phyloP scores from a whole-genome alignment of 2,888 invertebrate species.

The Xestia ashworthii region DNA sequence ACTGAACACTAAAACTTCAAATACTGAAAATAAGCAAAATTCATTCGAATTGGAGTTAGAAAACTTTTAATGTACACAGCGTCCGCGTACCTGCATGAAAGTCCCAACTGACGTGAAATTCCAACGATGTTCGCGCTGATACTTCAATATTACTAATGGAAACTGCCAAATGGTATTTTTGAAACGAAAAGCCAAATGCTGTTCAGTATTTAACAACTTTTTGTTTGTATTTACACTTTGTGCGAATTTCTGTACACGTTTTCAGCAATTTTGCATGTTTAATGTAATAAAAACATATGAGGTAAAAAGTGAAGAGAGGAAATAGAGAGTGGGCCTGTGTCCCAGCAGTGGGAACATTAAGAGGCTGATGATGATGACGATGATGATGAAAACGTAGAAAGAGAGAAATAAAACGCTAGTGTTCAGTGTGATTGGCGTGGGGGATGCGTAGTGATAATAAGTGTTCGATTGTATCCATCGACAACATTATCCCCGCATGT shows the following conservation, averaged over 20 bases:
- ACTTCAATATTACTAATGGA: neutral
- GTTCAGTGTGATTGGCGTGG: neutral
- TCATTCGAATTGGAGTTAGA: neutral
- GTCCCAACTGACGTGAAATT: neutral
- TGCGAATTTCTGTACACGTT: neutral
- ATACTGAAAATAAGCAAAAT: neutral
- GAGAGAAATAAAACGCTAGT: neutral
- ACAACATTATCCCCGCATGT: neutral
- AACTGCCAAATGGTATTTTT: neutral
- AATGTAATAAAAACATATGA: neutral
- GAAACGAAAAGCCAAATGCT: neutral
- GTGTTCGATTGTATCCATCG: neutral
- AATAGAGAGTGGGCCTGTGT: too few relatives aligned
- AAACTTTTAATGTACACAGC: conserved; percentile 9
- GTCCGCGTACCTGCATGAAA: neutral
- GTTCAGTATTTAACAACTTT: neutral
- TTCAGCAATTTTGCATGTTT: neutral
- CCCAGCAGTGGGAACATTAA: too few relatives aligned
- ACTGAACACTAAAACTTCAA: neutral
- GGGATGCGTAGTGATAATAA: neutral
- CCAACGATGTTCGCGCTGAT: neutral
- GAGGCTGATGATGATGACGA: too few relatives aligned
- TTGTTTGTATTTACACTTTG: neutral
- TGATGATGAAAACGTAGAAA: neutral
- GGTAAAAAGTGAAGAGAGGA: neutral